Base-by-base conservation (phyloP, 2,888 invertebrate genomes). In the Clepsis dumicolana region DNA sequence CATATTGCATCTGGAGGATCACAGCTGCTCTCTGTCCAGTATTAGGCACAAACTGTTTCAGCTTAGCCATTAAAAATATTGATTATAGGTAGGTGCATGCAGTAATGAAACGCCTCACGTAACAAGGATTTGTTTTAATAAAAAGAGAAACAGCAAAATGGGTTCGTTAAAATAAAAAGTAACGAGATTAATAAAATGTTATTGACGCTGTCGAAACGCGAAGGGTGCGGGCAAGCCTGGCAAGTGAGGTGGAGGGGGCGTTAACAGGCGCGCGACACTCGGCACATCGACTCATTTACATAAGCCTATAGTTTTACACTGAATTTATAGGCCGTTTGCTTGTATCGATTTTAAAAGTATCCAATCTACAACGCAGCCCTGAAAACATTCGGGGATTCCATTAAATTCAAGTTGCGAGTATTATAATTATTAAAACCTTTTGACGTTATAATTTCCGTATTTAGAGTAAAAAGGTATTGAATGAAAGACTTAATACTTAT, bases 141-240 rank as follows among this genome's bases (percentile, higher is more conserved):
- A 63, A 68, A 63, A 68, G 32, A 50, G 63, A 63, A 63, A 64
- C 63, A 68, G 63, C 62, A 53, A 64, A 59, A 68, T 64, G 52
- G 41, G 57, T 53, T 64, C 68, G 63, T 63, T 64, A 68, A 68
- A 68, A 68, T 68, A 68, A 68, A 68, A 68, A 64, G 68, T 64
- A 68, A 68, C 68, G 68, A 59, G 62, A 59, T 68, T 59, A 68
- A 68, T 68, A 68, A 68, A 68, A 68, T 64, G 63, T 68, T 68
- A 68, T 68, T 68, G 68, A 24, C 24, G 63, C 52, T 68, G 68
- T 64, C 57, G 63, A 57, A 63, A 52, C 52, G 52, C 14, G 57
- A 63, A 56, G 60, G 65, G 68, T 32, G 57, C 67, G 38, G 56
- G 62, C 50, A 56, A 50, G 61, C 61, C 14, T 14, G 64, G 56